Conservation (phyloP, 2,113 vertebrate species). For the Pygoscelis antarcticus region DNA sequence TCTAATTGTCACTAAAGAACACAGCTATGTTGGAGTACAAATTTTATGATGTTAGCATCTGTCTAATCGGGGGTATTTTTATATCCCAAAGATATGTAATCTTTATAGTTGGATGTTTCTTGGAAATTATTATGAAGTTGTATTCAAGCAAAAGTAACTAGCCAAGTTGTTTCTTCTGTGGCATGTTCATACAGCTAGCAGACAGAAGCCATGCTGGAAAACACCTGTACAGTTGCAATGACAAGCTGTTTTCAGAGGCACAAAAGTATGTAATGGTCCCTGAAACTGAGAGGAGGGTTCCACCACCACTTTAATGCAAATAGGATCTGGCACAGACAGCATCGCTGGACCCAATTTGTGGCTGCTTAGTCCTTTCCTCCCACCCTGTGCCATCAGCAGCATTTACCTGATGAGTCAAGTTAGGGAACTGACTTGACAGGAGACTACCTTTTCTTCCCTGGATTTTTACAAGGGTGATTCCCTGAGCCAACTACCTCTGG, state of each 20-base stretch:
- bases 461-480: neutral
- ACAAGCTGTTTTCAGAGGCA: neutral
- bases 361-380: neutral
- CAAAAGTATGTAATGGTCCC: neutral
- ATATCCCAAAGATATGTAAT: neutral
- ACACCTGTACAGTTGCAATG: neutral
- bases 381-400: neutral
- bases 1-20: neutral
- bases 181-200: fast-evolving
- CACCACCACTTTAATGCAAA: neutral
- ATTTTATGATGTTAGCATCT: neutral
- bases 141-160: neutral
- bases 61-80: neutral
- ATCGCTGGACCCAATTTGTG: fast-evolving
- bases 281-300: neutral
- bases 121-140: neutral
- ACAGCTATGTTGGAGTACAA: neutral
- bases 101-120: neutral
- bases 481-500: fast-evolving
- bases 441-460: neutral
- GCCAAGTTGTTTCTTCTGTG: neutral
- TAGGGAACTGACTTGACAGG: neutral
- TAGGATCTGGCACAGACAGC: neutral
- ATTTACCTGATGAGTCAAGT: neutral
- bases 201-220: neutral